Percentiles rank a stretch among this genome's conserved stretches.
These are phyloP conservation scores for Campopleginae sp. DNA, from an alignment of 2,888 invertebrate genomes.

Conservation along the genomic window DNA sequence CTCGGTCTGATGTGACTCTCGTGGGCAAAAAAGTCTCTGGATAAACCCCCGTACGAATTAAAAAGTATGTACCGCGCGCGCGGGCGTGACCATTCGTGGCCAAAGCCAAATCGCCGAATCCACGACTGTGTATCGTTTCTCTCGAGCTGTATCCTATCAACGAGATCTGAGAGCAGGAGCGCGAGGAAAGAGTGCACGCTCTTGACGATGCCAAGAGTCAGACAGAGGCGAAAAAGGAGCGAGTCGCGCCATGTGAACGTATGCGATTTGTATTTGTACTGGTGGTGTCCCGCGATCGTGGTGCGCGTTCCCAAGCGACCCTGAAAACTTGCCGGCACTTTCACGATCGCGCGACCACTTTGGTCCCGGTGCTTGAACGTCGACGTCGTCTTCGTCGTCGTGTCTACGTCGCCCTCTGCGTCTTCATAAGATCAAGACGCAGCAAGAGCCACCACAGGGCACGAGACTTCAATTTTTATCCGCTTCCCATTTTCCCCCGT, in stretches of 20 bases:
- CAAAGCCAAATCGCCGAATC: slow-evolving; percentile 71
- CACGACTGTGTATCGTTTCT: slow-evolving; percentile 68
- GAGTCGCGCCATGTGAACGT: slow-evolving; percentile 9
- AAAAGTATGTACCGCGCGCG: slow-evolving; percentile 14
- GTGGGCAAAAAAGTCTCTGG: not conserved
- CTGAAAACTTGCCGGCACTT: slow-evolving; percentile 81
- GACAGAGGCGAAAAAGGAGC: slow-evolving; percentile 73
- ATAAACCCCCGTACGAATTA: not conserved
- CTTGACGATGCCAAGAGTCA: slow-evolving; percentile 58
- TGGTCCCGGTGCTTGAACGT: slow-evolving; percentile 69
- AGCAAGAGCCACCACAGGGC: slow-evolving; percentile 49
- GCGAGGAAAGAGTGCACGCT: slow-evolving; percentile 49
- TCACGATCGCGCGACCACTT: slow-evolving; percentile 82
- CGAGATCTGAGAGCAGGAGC: slow-evolving; percentile 69
- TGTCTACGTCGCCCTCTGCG: slow-evolving; percentile 68
- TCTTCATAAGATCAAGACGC: slow-evolving; percentile 52
- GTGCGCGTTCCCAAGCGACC: slow-evolving; percentile 75
- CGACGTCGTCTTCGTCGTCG: slow-evolving; percentile 68
- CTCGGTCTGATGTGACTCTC: not conserved
- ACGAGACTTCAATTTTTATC: slow-evolving; percentile 58
- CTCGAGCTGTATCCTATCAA: slow-evolving; percentile 72
- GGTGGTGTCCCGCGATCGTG: slow-evolving; percentile 59
- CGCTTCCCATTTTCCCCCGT: slow-evolving; percentile 20
- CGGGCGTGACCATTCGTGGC: slow-evolving; percentile 64
- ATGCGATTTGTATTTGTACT: slow-evolving; percentile 23